phyloP scores from a whole-genome alignment of 1,140 invertebrate species.

The Drosophila pseudoobscura region DNA sequence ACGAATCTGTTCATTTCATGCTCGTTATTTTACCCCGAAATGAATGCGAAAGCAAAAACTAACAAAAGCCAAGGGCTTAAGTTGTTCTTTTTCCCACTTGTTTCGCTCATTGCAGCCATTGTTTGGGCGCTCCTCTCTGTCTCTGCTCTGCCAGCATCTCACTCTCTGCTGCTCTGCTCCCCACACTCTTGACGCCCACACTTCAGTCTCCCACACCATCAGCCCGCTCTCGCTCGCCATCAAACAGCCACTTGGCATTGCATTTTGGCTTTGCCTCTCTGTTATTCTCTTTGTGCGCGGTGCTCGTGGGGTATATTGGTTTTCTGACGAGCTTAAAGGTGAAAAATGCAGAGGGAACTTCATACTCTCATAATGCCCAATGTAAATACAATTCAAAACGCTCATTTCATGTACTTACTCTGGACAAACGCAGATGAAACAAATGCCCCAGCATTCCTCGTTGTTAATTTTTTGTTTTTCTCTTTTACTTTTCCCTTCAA shows the following conservation, averaged over 20 bases:
- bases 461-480: slow-evolving; percentile 10
- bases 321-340: too few relatives aligned
- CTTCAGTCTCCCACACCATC: slow-evolving; percentile 14
- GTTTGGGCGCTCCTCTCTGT: slow-evolving; percentile 24
- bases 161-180: slow-evolving; percentile 1
- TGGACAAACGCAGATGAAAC: background rate
- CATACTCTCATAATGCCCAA: too few relatives aligned
- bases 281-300: slow-evolving; percentile 6
- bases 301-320: slow-evolving; percentile 12
- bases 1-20: background rate
- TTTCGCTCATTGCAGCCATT: slow-evolving; percentile 64
- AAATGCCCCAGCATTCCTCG: background rate
- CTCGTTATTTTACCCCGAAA: slow-evolving; percentile 12
- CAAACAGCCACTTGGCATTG: slow-evolving; percentile 48
- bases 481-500: slow-evolving; percentile 38
- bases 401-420: too few relatives aligned
- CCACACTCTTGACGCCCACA: background rate
- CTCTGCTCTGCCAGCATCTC: slow-evolving; percentile 16
- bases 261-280: slow-evolving; percentile 39
- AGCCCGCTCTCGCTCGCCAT: slow-evolving; percentile 6
- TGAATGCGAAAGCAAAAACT: slow-evolving; percentile 4
- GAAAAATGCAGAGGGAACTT: too few relatives aligned
- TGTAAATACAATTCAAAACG: background rate
- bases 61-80: slow-evolving; percentile 40
- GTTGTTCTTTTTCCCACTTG: slow-evolving; percentile 63